Conservation (phyloP, 2,888 invertebrate genomes). For the Tenthredo amoena region DNA sequence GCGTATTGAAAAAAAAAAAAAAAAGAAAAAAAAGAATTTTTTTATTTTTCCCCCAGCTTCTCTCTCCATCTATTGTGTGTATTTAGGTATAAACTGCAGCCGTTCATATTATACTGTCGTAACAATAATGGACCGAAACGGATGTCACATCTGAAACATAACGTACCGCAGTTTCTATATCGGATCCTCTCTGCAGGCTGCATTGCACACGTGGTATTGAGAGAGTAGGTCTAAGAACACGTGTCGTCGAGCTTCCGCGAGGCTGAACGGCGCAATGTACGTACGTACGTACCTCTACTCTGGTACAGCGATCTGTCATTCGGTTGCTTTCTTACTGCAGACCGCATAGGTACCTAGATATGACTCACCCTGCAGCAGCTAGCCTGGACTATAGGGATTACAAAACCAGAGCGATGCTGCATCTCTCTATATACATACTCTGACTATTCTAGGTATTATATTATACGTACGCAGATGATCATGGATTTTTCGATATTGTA, state of each 20-base stretch:
- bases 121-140: constrained; percentile 19
- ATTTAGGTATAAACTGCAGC: neutral
- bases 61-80: neutral
- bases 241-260: constrained; percentile 46
- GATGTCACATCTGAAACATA: constrained; percentile 28
- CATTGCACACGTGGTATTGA: constrained; percentile 22
- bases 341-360: neutral
- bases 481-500: neutral
- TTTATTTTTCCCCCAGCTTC: too few relatives aligned
- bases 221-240: constrained; percentile 30
- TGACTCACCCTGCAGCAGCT: constrained; percentile 8
- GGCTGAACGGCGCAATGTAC: neutral
- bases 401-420: constrained; percentile 36
- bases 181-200: neutral
- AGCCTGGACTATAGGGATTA: neutral
- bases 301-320: constrained; percentile 33
- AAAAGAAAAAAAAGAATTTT: neutral
- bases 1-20: neutral
- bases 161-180: constrained; percentile 31
- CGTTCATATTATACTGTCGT: neutral
- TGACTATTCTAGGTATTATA: neutral
- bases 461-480: neutral
- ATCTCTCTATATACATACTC: neutral
- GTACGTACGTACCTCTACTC: too few relatives aligned
- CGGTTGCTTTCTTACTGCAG: neutral